Conservation (phyloP, 2,113 vertebrate species). For the Tamias sibiricus region DNA sequence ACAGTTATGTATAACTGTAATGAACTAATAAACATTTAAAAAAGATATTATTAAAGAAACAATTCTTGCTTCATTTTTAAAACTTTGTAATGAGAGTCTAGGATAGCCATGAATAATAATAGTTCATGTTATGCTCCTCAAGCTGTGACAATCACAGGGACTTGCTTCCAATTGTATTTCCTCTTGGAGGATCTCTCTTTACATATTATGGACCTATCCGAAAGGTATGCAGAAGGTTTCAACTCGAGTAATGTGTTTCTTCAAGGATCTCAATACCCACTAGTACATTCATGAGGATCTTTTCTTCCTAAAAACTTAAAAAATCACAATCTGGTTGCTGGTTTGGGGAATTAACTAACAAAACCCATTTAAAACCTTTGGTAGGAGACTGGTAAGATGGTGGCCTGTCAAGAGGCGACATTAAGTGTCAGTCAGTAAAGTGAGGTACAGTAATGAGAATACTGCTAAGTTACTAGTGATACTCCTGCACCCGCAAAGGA, state of each 20-base stretch:
- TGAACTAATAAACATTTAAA: too few relatives aligned
- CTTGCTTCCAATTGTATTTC: not conserved
- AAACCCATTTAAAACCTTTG: not conserved
- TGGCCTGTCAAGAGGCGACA: too few relatives aligned
- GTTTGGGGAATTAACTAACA: not conserved
- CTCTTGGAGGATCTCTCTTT: not conserved
- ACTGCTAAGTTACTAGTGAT: too few relatives aligned
- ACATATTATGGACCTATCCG: not conserved
- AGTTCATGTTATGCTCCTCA: not conserved
- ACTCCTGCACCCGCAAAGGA: too few relatives aligned
- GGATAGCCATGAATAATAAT: too few relatives aligned
- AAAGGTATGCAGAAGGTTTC: not conserved
- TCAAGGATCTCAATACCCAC: not conserved
- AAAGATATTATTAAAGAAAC: not conserved
- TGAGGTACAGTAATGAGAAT: too few relatives aligned
- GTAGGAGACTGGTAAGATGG: too few relatives aligned
- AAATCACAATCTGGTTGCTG: not conserved
- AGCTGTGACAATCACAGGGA: not conserved
- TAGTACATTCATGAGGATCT: not conserved
- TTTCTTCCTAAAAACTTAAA: not conserved
- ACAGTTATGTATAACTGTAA: too few relatives aligned
- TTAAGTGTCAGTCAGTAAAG: too few relatives aligned
- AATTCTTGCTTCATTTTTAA: not conserved
- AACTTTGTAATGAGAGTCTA: too few relatives aligned
- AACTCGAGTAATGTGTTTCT: not conserved